Conservation (phyloP, 2,888 invertebrate genomes). For the Poecilus cupreus region DNA sequence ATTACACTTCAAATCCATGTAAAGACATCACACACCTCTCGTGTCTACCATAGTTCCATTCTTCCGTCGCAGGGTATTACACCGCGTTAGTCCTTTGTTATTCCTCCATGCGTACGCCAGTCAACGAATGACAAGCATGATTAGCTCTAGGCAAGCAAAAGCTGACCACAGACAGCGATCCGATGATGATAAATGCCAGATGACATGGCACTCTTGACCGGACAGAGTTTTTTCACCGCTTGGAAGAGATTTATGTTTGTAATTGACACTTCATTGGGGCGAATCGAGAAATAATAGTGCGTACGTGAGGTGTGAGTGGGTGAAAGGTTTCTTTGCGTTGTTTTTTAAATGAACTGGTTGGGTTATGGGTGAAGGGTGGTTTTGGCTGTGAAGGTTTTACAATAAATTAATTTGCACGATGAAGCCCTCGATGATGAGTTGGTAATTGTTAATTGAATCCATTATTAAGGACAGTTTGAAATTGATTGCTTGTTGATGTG, state of each 20-base stretch:
- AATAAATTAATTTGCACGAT: background rate
- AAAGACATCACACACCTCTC: no score
- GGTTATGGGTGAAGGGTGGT: background rate
- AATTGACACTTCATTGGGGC: constrained; percentile 43
- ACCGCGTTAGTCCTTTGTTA: background rate
- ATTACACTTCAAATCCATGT: no score
- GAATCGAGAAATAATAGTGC: constrained; percentile 27
- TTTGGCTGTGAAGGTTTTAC: background rate
- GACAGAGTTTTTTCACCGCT: background rate
- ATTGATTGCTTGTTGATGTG: background rate
- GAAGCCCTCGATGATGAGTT: background rate
- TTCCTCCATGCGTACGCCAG: background rate
- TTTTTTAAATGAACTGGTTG: background rate
- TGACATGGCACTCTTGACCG: constrained; percentile 23
- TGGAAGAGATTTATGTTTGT: constrained; percentile 36
- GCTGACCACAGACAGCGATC: background rate
- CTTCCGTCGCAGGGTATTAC: background rate
- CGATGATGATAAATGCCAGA: constrained; percentile 28
- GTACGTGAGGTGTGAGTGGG: background rate
- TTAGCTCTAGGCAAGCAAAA: background rate
- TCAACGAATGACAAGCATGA: constrained; percentile 11
- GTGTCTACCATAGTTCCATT: background rate
- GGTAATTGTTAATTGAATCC: background rate
- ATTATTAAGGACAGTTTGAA: background rate
- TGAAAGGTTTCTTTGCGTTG: background rate